Evolutionary conservation across 1,140 invertebrate species (phyloP).

Genomic region (Parapsyche elsis): DNA sequence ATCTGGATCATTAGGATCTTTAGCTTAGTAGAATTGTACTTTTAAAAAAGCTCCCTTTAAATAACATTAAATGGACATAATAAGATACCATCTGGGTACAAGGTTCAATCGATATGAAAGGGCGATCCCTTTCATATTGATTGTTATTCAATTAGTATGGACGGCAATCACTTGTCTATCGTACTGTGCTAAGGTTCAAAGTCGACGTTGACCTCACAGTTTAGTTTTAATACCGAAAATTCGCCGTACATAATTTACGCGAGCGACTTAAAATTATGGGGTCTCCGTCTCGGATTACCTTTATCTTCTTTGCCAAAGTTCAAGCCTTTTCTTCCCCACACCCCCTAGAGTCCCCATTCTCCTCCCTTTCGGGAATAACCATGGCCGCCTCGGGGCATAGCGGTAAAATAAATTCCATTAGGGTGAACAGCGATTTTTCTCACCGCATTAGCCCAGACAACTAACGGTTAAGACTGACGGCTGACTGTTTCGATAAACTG

Average conservation of each 20-base stretch:
- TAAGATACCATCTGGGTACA: too few species aligned
- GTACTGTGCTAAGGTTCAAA: too few species aligned
- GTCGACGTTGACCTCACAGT: too few species aligned
- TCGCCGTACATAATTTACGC: not conserved
- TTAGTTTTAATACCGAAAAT: not conserved
- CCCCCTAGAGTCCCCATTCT: not conserved
- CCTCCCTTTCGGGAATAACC: not conserved
- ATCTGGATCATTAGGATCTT: too few species aligned
- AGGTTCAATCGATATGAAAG: too few species aligned
- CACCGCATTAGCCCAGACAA: not conserved
- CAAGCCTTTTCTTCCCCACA: not conserved
- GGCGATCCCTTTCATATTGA: too few species aligned
- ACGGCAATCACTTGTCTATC: too few species aligned
- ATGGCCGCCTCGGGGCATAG: not conserved
- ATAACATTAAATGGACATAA: too few species aligned
- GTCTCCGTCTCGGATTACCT: not conserved
- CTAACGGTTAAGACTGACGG: not conserved
- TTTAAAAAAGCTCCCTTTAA: too few species aligned
- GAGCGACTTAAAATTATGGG: constrained; percentile 1
- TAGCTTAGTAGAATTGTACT: too few species aligned
- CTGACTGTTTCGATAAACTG: not conserved
- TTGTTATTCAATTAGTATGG: too few species aligned
- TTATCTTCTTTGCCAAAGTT: not conserved
- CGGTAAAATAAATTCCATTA: not conserved
- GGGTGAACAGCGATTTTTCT: not conserved